A percentile compares a stretch with the other conserved stretches of the same genome.
These are phyloP conservation scores for Acleris laterana DNA, from an alignment of 2,888 invertebrate species.

Conservation along the genomic window DNA sequence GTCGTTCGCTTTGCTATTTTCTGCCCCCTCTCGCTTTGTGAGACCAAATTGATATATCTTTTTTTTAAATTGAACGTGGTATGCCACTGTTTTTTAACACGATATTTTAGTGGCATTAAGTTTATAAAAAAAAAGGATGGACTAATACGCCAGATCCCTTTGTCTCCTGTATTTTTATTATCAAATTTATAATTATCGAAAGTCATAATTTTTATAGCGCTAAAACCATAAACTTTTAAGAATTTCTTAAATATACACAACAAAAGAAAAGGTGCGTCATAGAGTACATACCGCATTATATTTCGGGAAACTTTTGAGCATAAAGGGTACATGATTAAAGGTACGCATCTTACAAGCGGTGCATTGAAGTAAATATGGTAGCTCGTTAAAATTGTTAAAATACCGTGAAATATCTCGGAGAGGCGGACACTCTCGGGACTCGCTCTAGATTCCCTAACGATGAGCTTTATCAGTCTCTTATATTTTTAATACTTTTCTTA, in stretches of 20 bases:
- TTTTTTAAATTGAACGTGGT: slow-evolving; percentile 28
- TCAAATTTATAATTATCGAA: too few relatives aligned
- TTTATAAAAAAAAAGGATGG: neutral
- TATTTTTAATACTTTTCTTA: slow-evolving; percentile 76
- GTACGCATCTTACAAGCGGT: slow-evolving; percentile 58
- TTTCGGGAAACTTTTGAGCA: slow-evolving; percentile 9
- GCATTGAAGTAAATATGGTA: slow-evolving; percentile 76
- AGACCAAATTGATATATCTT: slow-evolving; percentile 60
- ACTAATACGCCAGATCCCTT: neutral
- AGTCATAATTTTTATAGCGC: too few relatives aligned
- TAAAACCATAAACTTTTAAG: too few relatives aligned
- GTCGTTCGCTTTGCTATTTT: slow-evolving; percentile 66
- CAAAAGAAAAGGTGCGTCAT: slow-evolving; percentile 1
- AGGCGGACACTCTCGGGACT: slow-evolving; percentile 73
- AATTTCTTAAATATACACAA: too few relatives aligned
- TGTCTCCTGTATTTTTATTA: neutral
- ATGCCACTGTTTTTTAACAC: neutral
- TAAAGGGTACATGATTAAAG: slow-evolving; percentile 53
- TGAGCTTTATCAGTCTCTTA: slow-evolving; percentile 64
- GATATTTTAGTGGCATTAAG: neutral
- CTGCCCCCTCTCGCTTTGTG: slow-evolving; percentile 51
- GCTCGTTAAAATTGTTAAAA: slow-evolving; percentile 84
- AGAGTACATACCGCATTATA: slow-evolving; percentile 9
- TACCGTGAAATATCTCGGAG: slow-evolving; percentile 80
- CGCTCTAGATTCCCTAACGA: slow-evolving; percentile 54